Evolutionary conservation across 2,888 invertebrate genomes (phyloP), one percentile per base, ranked within the genome.

Genomic region (Rhabditoides inermis): DNA sequence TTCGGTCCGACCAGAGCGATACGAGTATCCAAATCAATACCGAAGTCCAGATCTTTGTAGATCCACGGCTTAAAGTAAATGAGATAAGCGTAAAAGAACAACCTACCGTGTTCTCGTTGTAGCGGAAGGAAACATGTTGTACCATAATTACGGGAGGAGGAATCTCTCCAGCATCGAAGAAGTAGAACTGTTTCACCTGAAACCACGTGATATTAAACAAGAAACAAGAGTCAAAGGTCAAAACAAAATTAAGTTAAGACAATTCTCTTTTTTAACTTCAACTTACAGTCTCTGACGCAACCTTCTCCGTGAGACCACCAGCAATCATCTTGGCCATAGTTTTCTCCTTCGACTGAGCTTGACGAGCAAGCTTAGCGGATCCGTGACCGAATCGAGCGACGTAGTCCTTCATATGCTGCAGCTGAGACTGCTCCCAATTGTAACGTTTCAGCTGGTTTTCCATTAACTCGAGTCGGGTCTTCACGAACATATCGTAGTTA

Each of bases 111-210:
- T 62, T 63, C 22, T 73, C 70, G 41, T 82, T 85, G 78, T 99
- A 99, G 35, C 88, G 84, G 81, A 95, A 99, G 68, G 88, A 88
- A 36, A 98, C 95, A 76, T 95, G 91, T 82, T 91, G 91, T 50
- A 98, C 94, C 94, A 95, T 95, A 72, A 99, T 94, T 55, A 98
- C 95, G 0, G 98, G 98, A 2, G 98, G 98, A 36, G 98, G 98
- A 66, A 98, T 87, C 48, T 85, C 87, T 56, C 95, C 98, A 76
- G 95, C 95, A 35, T 84, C 84, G 0, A 90, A 94, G 79, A 99
- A 99, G 78, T 88, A 90, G 79, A 99, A 98, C 71, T 88, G 88
- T 49, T 94, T 84, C 45, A 83, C 83, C 82, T 80, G 70, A 39
- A 55, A 56, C 30, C 2, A 36, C 2, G 39, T 27, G 12, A n/a